Conservation (phyloP, 2,888 invertebrate species). For the Amphipoea oculea region DNA sequence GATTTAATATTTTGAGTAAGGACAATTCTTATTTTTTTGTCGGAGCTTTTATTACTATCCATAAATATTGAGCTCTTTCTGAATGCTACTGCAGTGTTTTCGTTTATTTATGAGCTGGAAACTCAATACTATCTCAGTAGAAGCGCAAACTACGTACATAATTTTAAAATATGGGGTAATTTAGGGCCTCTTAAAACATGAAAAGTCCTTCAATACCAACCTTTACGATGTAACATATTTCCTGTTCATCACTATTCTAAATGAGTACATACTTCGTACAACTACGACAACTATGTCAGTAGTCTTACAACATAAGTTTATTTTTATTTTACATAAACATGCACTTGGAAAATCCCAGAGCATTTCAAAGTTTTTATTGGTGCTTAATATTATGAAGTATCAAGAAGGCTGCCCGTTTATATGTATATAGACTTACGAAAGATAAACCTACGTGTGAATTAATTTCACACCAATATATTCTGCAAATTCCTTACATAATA, state of each 20-base stretch:
- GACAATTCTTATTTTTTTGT: too few species aligned
- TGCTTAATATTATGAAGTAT: background rate
- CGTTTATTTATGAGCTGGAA: slow-evolving; percentile 2
- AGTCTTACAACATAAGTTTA: background rate
- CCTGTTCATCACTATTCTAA: slow-evolving; percentile 8
- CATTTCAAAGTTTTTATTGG: slow-evolving; percentile 9
- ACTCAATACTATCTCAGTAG: background rate
- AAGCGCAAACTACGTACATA: background rate
- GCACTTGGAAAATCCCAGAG: slow-evolving; percentile 13
- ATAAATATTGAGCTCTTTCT: slow-evolving; percentile 9
- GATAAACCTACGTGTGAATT: slow-evolving; percentile 30
- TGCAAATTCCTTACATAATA: slow-evolving; percentile 47
- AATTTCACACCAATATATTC: slow-evolving; percentile 45
- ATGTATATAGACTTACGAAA: slow-evolving; percentile 21
- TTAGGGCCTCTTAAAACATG: background rate
- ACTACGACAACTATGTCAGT: background rate
- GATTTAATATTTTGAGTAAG: too few species aligned
- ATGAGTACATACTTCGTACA: background rate
- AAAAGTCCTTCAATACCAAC: background rate
- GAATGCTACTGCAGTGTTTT: background rate
- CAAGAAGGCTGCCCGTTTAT: slow-evolving; percentile 2
- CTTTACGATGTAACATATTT: slow-evolving; percentile 16
- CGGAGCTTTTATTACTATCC: too few species aligned
- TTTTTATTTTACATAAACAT: slow-evolving; percentile 18
- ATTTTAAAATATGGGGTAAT: background rate